Evolutionary conservation across 2,888 invertebrate genomes (phyloP).

Genomic region (Cistogaster globosa): DNA sequence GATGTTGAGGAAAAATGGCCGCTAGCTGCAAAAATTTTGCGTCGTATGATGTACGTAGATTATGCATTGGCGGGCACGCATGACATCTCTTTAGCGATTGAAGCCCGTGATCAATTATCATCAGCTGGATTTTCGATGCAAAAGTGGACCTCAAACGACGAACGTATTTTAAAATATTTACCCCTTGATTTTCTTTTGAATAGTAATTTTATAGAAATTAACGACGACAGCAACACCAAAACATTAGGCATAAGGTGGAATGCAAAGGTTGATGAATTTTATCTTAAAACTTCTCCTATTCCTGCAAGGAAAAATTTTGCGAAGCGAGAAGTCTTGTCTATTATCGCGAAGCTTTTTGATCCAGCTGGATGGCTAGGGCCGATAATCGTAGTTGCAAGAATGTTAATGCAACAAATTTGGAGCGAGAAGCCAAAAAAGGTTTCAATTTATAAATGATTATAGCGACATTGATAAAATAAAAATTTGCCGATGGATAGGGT

Average conservation of each 20-base stretch:
- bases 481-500: background rate
- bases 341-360: conserved; percentile 26
- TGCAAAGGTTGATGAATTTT: background rate
- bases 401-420: conserved; percentile 35
- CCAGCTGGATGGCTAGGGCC: conserved; percentile 27
- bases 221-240: conserved; percentile 10
- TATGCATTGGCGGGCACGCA: conserved; percentile 27
- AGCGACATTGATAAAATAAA: background rate
- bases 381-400: conserved; percentile 18
- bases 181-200: background rate
- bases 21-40: too few relatives aligned
- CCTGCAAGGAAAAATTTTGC: background rate
- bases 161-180: background rate
- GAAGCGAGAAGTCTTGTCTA: conserved; percentile 9
- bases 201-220: background rate
- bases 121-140: conserved; percentile 2
- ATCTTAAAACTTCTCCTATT: background rate
- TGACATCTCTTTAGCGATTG: conserved; percentile 12
- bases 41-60: conserved; percentile 19
- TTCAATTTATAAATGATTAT: conserved; percentile 26
- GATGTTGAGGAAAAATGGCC: background rate
- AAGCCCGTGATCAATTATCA: background rate
- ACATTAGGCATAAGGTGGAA: conserved; percentile 13
- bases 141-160: background rate
- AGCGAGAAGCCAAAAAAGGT: conserved; percentile 15